Conservation (phyloP, 2,888 invertebrate genomes). For the Tetropium fuscum region DNA sequence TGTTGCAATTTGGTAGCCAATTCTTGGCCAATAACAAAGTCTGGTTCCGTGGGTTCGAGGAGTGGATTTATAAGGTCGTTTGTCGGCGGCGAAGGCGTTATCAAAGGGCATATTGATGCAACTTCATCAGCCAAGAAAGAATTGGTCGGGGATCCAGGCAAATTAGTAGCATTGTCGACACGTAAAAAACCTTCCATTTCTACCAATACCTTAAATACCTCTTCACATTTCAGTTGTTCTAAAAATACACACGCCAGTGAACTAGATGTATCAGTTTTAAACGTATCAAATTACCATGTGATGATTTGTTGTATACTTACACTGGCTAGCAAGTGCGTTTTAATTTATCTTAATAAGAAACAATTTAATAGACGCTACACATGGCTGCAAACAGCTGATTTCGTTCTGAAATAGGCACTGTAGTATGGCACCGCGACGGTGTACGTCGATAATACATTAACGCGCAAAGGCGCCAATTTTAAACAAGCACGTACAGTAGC, state of each 20-base stretch:
- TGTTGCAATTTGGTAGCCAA: slow-evolving; percentile 61
- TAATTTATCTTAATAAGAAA: slow-evolving; percentile 31
- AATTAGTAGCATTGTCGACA: slow-evolving; percentile 43
- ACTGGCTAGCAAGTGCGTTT: slow-evolving; percentile 6
- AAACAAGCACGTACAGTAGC: no score
- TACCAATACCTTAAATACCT: neutral
- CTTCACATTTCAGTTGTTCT: slow-evolving; percentile 8
- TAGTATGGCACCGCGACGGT: slow-evolving; percentile 40
- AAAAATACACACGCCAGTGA: no score
- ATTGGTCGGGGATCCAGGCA: slow-evolving; percentile 60
- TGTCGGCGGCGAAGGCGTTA: slow-evolving; percentile 66
- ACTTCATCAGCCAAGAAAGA: slow-evolving; percentile 63
- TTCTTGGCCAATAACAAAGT: slow-evolving; percentile 59
- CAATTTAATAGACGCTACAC: slow-evolving; percentile 27
- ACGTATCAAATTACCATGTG: neutral
- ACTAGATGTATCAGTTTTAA: neutral
- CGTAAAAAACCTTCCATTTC: slow-evolving; percentile 50
- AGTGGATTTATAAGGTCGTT: slow-evolving; percentile 63
- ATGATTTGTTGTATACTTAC: neutral
- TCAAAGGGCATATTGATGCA: slow-evolving; percentile 64
- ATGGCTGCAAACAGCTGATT: slow-evolving; percentile 37
- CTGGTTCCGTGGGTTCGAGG: slow-evolving; percentile 56
- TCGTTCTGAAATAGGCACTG: slow-evolving; percentile 25
- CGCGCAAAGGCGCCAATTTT: slow-evolving; percentile 17
- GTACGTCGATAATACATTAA: slow-evolving; percentile 17